Evolutionary conservation across 2,888 invertebrate genomes (phyloP), one percentile per base, ranked within the genome.

Genomic region (Sacculina carcini): DNA sequence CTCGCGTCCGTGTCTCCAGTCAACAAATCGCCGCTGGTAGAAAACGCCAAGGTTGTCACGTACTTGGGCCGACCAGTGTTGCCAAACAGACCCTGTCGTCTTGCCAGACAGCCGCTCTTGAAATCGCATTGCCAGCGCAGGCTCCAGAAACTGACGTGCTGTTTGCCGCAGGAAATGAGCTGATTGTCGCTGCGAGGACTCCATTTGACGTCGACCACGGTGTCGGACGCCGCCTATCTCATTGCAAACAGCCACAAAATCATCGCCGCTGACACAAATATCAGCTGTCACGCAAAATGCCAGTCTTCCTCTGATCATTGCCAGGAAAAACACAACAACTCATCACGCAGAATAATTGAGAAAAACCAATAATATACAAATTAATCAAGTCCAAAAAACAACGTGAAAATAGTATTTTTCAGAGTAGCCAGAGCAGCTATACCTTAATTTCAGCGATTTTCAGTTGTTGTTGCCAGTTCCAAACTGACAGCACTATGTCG

Each of bases 1-100:
- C 79, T 84, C 54, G 90, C 90, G 68, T 78, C 86, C 0, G 86
- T 86, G 66, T 92, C 90, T 0, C 90, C 89, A 1, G 85, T 81
- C 3, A 90, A 71, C 0, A 85, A 77, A 62, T 61, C 80, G 59
- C 87, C 87, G 58, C 76, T 78, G 60, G 82, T 80, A 57, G 80
- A 77, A 62, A 87, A 89, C 0, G 78, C 80, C 50, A 89, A 70
- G 60, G 86, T 85, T 9, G 87, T 79, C 44, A 90, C 81, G 63
- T 82, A 89, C 67, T 86, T 86, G 2, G 90, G 87, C 62, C 87
- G 87, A 61, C 89, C 87, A 52, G 86, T 68, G 55, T 77, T 75
- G 64, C 87, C 87, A 66, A 84, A 89, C 50, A 85, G 72, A 47
- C 85, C 89, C 72, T 51, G 40, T 26, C 49, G 48, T 14, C 53